Evolutionary conservation across 2,888 invertebrate species (phyloP), one percentile per base, ranked within the genome.

Genomic region (Tromatobia lineatoria): DNA sequence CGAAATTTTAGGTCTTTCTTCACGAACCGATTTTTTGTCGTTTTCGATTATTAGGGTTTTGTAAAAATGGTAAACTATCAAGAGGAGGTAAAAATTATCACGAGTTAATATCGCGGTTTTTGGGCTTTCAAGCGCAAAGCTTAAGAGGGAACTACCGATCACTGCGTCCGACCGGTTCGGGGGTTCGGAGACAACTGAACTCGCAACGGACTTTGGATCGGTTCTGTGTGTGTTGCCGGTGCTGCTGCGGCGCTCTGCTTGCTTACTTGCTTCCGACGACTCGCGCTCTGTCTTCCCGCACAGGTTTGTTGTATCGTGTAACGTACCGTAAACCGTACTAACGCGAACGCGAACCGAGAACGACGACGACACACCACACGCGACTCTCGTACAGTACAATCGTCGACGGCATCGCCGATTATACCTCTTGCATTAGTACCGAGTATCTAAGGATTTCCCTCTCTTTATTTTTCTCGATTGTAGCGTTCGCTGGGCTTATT

Each of bases 121-220:
- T n/a, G n/a, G n/a, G n/a, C n/a, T 45, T 70, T 29, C 20, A 52
- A 29, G n/a, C 25, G 38, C 38, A 8, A 20, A 52, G 64, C 42
- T 77, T 54, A 50, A 64, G 76, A 59, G 29, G 50, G 25, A 18
- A 45, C 54, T 80, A 70, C 71, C 85, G 85, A 85, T 83, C 81
- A 78, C 81, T 82, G 90, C 93, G 92, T 93, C 92, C 92, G 93
- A 91, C 88, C 93, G 86, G 91, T 90, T 91, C 91, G 91, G 91
- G 92, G 91, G 88, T 92, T 91, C 92, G 89, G 92, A 91, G 91
- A 93, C 93, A 92, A 93, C 93, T 93, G 92, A 91, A 90, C 90
- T 86, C 80, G 78, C 88, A 84, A 86, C 88, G 87, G 91, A 91
- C 91, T 91, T 90, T 91, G 89, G 89, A 90, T 91, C 88, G 87